Evolutionary conservation across 2,888 invertebrate genomes (phyloP).

Genomic region (Melolontha melolontha): DNA sequence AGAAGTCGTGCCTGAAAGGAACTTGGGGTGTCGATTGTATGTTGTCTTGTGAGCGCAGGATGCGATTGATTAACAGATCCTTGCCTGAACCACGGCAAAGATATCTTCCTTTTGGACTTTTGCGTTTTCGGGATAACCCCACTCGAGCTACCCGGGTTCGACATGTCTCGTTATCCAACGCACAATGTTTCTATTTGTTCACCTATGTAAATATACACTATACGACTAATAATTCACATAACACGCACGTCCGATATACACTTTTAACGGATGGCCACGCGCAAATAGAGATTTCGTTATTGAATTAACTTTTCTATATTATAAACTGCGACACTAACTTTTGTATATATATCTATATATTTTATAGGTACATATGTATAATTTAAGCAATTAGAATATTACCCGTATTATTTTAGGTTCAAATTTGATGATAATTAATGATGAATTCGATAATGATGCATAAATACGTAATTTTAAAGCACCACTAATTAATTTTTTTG

Average conservation of each 20-base stretch:
- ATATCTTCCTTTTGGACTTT: slow-evolving; percentile 86
- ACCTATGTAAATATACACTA: slow-evolving; percentile 14
- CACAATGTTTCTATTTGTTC: slow-evolving; percentile 17
- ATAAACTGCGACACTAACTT: slow-evolving; percentile 22
- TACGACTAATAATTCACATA: slow-evolving; percentile 13
- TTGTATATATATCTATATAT: neutral
- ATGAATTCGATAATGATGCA: neutral
- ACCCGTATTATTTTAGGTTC: slow-evolving; percentile 36
- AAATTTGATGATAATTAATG: slow-evolving; percentile 30
- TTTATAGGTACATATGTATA: neutral
- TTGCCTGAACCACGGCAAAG: slow-evolving; percentile 90
- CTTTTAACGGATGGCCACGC: neutral
- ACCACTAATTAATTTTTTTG: slow-evolving; percentile 32
- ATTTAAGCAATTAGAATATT: slow-evolving; percentile 39
- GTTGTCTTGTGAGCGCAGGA: slow-evolving; percentile 83
- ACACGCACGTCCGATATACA: slow-evolving; percentile 18
- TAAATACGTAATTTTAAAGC: slow-evolving; percentile 33
- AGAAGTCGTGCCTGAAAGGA: slow-evolving; percentile 84
- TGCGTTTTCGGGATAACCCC: slow-evolving; percentile 68
- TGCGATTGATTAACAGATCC: slow-evolving; percentile 80
- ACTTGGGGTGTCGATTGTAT: slow-evolving; percentile 91
- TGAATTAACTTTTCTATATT: neutral
- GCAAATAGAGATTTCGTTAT: neutral
- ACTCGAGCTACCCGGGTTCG: slow-evolving; percentile 53
- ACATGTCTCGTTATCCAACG: slow-evolving; percentile 44